Conservation (phyloP, 2,888 invertebrate genomes). For the Pardosa pseudoannulata region DNA sequence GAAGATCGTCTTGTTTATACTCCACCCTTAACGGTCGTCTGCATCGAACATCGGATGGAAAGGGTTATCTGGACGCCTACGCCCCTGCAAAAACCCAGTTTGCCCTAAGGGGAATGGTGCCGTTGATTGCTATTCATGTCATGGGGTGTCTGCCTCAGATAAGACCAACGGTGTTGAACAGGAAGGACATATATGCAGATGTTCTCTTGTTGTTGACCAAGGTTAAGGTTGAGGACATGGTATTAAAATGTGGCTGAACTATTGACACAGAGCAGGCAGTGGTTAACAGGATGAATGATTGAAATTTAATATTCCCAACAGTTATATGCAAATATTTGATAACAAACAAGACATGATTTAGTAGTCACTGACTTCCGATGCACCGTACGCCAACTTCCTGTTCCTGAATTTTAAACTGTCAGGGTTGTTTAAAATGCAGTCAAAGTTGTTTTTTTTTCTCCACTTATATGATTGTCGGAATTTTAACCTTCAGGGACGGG, state of each 20-base stretch:
- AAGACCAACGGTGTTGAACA: neutral
- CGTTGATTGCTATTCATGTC: conserved; percentile 10
- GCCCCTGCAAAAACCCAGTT: neutral
- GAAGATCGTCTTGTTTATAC: neutral
- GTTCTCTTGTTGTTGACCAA: neutral
- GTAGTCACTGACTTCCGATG: neutral
- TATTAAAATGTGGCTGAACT: conserved; percentile 1
- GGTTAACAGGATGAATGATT: neutral
- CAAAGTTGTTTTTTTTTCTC: too few species aligned
- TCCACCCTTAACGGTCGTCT: conserved; percentile 6
- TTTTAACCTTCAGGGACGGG: too few species aligned
- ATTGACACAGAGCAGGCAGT: neutral
- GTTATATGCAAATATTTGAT: neutral
- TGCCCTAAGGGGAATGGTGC: neutral
- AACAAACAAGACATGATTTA: neutral
- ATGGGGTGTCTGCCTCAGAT: neutral
- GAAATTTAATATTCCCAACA: neutral
- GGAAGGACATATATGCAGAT: neutral
- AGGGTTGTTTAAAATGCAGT: neutral
- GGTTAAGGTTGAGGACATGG: neutral
- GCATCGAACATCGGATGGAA: neutral
- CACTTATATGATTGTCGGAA: too few species aligned
- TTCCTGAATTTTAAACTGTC: neutral
- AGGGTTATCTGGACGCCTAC: conserved; percentile 11
- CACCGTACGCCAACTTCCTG: neutral